Conservation (phyloP, 2,113 vertebrate species). For the Anhinga anhinga region DNA sequence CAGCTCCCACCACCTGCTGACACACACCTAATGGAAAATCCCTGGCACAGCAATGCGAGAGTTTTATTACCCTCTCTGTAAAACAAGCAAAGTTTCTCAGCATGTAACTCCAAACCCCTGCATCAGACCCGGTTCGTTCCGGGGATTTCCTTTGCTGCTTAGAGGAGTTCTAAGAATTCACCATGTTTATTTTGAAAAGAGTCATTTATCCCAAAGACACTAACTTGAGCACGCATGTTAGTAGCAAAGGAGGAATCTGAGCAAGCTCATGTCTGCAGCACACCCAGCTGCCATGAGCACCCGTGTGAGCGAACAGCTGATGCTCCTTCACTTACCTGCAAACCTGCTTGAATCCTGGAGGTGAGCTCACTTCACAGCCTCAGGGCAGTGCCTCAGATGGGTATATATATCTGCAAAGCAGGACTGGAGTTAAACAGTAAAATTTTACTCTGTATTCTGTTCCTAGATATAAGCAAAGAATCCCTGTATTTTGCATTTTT, state of each 20-base stretch:
- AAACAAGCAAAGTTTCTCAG: neutral
- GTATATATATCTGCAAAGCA: accelerated
- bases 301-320: accelerated
- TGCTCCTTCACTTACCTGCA: neutral
- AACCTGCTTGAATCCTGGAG: neutral
- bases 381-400: neutral
- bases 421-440: neutral
- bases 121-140: accelerated
- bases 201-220: neutral
- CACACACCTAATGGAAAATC: conserved; percentile 6
- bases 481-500: neutral
- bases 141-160: conserved; percentile 39
- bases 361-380: neutral
- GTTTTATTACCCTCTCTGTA: neutral
- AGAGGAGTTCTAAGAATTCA: neutral
- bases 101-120: neutral
- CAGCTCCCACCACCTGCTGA: neutral
- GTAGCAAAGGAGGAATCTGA: neutral
- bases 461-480: neutral
- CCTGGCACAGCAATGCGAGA: neutral
- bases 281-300: accelerated
- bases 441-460: neutral
- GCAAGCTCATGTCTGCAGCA: neutral
- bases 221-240: accelerated
- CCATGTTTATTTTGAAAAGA: neutral